Evolutionary conservation across 2,888 invertebrate genomes (phyloP).

Genomic region (Encarsia formosa): DNA sequence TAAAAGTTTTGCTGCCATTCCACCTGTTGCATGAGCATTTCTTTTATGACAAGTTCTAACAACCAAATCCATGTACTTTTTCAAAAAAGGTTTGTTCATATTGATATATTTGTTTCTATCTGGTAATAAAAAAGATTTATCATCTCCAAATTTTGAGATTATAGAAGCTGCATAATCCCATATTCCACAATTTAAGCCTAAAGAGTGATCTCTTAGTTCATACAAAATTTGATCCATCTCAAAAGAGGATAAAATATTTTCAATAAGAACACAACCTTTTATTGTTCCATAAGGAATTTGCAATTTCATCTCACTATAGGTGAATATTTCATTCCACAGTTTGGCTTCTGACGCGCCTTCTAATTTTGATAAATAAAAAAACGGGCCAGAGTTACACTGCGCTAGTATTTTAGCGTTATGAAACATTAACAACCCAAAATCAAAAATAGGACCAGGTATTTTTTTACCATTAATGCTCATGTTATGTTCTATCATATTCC

Average conservation of each 20-base stretch:
- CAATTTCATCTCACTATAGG: constrained; percentile 59
- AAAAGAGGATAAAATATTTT: constrained; percentile 66
- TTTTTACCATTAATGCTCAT: constrained; percentile 60
- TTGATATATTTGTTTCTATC: constrained; percentile 67
- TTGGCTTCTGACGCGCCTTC: constrained; percentile 63
- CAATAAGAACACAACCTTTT: constrained; percentile 69
- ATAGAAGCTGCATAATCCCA: constrained; percentile 72
- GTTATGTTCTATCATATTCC: constrained; percentile 70
- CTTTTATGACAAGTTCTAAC: constrained; percentile 59
- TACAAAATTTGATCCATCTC: constrained; percentile 68
- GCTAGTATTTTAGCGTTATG: constrained; percentile 59
- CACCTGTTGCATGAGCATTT: constrained; percentile 63
- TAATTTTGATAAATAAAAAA: constrained; percentile 69
- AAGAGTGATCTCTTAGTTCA: constrained; percentile 62
- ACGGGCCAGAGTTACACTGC: constrained; percentile 61
- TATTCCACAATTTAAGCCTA: constrained; percentile 70
- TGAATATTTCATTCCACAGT: constrained; percentile 68
- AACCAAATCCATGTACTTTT: constrained; percentile 60
- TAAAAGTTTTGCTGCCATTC: constrained; percentile 64
- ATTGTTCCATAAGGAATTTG: constrained; percentile 60
- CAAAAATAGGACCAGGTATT: constrained; percentile 65
- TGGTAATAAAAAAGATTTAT: constrained; percentile 60
- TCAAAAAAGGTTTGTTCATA: constrained; percentile 63
- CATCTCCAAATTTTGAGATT: constrained; percentile 61
- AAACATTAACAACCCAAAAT: constrained; percentile 65